Evolutionary conservation across 1,140 invertebrate species (phyloP).

Genomic region (Metopolophium dirhodum): DNA sequence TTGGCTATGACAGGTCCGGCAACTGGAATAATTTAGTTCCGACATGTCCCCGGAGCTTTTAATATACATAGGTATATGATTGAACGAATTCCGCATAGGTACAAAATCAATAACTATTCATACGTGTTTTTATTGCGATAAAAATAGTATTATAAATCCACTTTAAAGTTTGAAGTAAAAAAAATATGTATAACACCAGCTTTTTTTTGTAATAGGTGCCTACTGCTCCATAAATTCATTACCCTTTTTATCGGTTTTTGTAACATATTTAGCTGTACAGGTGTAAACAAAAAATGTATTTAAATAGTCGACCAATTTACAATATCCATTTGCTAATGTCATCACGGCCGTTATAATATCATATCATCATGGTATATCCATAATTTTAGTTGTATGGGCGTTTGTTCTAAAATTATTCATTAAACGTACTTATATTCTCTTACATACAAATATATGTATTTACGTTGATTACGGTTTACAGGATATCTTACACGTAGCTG

Average conservation of each 20-base stretch:
- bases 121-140: not conserved
- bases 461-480: not conserved
- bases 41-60: not conserved
- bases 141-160: slow-evolving; percentile 3
- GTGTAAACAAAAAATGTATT: not conserved
- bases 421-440: not conserved
- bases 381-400: not conserved
- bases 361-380: not conserved
- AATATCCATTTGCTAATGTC: not conserved
- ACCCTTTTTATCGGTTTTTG: not conserved
- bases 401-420: not conserved
- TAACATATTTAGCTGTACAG: not conserved
- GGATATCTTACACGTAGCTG: not conserved
- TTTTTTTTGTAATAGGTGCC: not conserved
- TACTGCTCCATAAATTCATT: not conserved
- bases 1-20: not conserved
- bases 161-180: not conserved
- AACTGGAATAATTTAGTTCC: slow-evolving; percentile 1
- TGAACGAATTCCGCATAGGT: not conserved
- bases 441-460: not conserved
- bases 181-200: not conserved
- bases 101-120: not conserved
- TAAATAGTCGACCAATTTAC: not conserved
- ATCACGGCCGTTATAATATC: not conserved
- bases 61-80: not conserved